Percentiles rank a stretch among this genome's conserved stretches.
These are phyloP conservation scores for Danio tinwini DNA, from an alignment of 2,797 vertebrate genomes.

Conservation along the genomic window DNA sequence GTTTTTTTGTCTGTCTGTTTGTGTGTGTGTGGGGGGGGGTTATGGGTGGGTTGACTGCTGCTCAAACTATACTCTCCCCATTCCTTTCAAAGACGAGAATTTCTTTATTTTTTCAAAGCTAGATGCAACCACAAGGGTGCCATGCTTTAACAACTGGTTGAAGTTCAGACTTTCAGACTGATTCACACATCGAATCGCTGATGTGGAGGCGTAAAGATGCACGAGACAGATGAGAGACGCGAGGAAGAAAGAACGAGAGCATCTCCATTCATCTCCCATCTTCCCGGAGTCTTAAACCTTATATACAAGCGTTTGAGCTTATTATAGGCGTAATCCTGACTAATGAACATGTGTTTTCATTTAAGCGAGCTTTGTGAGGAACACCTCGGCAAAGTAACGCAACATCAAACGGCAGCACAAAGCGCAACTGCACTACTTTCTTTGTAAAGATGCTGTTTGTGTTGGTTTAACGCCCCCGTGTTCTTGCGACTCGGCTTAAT, in stretches of 20 bases:
- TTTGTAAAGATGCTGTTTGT: conserved; percentile 59
- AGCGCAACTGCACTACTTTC: conserved; percentile 61
- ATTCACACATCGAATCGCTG: conserved; percentile 39
- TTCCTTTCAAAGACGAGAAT: conserved; percentile 66
- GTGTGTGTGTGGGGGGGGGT: not conserved
- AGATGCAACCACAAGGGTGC: conserved; percentile 66
- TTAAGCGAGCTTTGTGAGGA: conserved; percentile 33
- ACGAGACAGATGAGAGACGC: conserved; percentile 42
- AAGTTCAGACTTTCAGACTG: conserved; percentile 69
- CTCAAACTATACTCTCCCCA: conserved; percentile 67
- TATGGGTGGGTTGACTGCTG: conserved; percentile 60
- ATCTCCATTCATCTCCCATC: conserved; percentile 49
- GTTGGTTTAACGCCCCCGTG: conserved; percentile 62
- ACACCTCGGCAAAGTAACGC: conserved; percentile 26
- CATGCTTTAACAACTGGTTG: conserved; percentile 73
- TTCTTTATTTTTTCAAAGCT: conserved; percentile 75
- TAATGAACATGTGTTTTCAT: conserved; percentile 47
- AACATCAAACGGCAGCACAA: conserved; percentile 48
- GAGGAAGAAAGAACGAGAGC: conserved; percentile 43
- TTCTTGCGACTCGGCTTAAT: conserved; percentile 69
- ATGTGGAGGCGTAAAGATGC: conserved; percentile 46
- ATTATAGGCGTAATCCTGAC: conserved; percentile 41
- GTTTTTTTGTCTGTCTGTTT: not conserved
- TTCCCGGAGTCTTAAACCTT: conserved; percentile 41
- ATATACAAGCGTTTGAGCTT: conserved; percentile 43